Base-by-base conservation (phyloP, 2,888 invertebrate genomes). In the Ischnura elegans region DNA sequence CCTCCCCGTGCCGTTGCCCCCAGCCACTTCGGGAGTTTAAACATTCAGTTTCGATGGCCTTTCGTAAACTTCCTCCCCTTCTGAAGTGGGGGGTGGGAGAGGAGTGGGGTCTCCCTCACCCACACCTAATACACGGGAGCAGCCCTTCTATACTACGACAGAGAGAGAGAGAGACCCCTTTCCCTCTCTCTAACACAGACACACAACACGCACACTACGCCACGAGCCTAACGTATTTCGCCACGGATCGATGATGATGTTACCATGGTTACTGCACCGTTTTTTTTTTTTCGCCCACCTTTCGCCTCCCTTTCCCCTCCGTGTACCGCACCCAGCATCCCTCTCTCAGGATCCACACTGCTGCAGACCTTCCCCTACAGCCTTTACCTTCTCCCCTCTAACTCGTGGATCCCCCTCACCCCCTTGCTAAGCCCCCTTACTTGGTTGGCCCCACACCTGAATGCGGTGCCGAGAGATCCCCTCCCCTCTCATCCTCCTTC, bases 231-330 rank as follows among this genome's bases (percentile, higher is more conserved):
- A 55, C 90, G 90, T 90, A 90, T 90, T 90, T 61, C 66, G 90
- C 90, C 61, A 55, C 61, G 90, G 90, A 90, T 90, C 90, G 61
- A 90, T 90, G 90, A 90, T 90, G 90, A 55, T 61, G 90, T 90
- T 90, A 61, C 90, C 90, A 90, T 90, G 90, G 90, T 90, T 90
- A 90, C 90, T 90, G 90, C 90, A 61, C 90, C 90, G 66, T 90
- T 90, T 42, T 76, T 90, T 90, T 42, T 76, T 51, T 87, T 51
- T 51, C 51, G 51, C 51, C 51, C 51, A 51, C 51, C 51, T 51
- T 51, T 43, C 43, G 13, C 61, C 55, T 36, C 51, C 42, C 46
- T 47, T 47, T 55, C 55, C n/a, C 61, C 87, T 19, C 51, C 16
- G 13, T 6, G 51, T 51, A 42, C 55, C 46, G 46, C 47, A 55